These are phyloP conservation scores for Neomicropteryx cornuta DNA, from an alignment of 1,140 invertebrate species.

Conservation along the genomic window DNA sequence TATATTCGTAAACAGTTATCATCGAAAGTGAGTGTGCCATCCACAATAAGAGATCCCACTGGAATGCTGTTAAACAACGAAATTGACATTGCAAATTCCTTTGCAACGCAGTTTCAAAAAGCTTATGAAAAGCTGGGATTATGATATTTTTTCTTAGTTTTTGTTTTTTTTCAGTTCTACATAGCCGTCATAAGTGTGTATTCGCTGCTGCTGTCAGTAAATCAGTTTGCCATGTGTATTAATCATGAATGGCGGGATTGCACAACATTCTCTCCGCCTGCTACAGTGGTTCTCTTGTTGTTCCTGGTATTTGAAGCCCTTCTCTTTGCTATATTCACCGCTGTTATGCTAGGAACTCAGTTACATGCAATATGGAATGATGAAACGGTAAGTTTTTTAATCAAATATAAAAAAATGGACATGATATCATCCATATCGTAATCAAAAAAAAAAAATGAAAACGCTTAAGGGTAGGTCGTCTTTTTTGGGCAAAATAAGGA, in stretches of 20 bases:
- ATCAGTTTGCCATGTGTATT: conserved; percentile 91
- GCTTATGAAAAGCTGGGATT: too few species aligned
- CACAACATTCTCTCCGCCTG: conserved; percentile 85
- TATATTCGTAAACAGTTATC: too few species aligned
- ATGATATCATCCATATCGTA: background rate
- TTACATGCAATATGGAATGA: conserved; percentile 98
- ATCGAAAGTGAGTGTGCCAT: too few species aligned
- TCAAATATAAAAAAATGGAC: background rate
- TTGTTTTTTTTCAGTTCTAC: conserved; percentile 81
- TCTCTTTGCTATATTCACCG: conserved; percentile 96
- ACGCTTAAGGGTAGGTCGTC: too few species aligned
- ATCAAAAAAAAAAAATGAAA: background rate
- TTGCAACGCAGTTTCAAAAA: conserved; percentile 12
- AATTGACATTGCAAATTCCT: background rate
- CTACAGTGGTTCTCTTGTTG: conserved; percentile 88
- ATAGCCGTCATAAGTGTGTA: conserved; percentile 94
- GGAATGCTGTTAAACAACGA: too few species aligned
- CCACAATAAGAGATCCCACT: too few species aligned
- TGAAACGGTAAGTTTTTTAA: conserved; percentile 69
- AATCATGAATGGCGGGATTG: conserved; percentile 92
- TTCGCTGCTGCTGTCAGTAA: conserved; percentile 81
- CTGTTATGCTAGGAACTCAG: conserved; percentile 95
- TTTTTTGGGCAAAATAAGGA: too few species aligned
- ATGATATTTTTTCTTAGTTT: too few species aligned
- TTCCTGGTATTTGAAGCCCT: conserved; percentile 95